Base-by-base conservation (phyloP, 2,113 vertebrate species). In the Oncorhynchus mykiss region DNA sequence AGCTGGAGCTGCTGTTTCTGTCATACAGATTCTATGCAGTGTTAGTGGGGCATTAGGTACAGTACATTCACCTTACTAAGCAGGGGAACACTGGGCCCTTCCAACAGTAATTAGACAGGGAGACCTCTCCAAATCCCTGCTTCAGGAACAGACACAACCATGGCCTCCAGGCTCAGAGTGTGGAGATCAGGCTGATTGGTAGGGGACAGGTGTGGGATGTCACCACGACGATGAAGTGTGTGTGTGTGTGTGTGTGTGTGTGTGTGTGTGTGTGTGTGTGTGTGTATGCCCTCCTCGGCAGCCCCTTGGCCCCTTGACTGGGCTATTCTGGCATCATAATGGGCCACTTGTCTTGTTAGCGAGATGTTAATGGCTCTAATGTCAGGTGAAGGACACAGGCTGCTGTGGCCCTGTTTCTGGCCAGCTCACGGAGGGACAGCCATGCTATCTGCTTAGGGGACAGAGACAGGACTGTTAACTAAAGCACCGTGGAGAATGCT, bases 181-280 rank as follows among this genome's bases (percentile, higher is more conserved):
- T 79, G 78, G 87, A 91, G 88, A 83, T 83, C 20, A 65, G 79
- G 29, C 22, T 93, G 92, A 92, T 88, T 59, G 78, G 80, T 85
- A 74, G 29, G 73, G 80, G 84, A 92, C 93, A 94, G 92, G 92
- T 94, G 93, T n/a, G 84, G 72, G 86, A 84, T 90, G 86, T 85
- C 89, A 90, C 80, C 80, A 77, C 80, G 80, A 84, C 85, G 86
- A 85, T 88, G 78, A 57, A 65, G 71, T 69, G 70, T 71, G 64
- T 81, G 80, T 60, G 49, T 29, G 22, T 74, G 54, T 6, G 49
- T 60, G 67, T 71, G 39, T 62, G 13, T 79, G 75, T 74, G 72
- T 75, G 67, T 77, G 69, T 80, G 24, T 57, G 48, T 73, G 66
- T 71, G 72, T 71, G 75, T 72, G 67, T 80, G 80, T 60, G 49